A percentile compares a stretch with the other conserved stretches of the same genome.
Conservation (phyloP, 2,797 vertebrate genomes). For the Pygocentrus nattereri region DNA sequence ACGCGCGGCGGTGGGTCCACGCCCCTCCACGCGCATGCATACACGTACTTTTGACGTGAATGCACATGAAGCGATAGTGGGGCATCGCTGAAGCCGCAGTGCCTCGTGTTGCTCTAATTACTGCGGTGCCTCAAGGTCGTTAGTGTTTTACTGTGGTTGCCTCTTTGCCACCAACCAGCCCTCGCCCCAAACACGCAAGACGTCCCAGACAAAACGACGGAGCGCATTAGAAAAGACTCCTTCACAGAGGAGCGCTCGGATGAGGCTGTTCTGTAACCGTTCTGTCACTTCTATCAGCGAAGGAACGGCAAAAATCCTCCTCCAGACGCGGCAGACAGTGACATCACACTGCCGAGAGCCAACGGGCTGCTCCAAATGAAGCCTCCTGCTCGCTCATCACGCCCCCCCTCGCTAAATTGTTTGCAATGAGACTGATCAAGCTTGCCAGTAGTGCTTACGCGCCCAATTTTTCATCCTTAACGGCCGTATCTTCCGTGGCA, state of each 20-base stretch:
- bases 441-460: slow-evolving; percentile 69
- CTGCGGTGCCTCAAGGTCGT: slow-evolving; percentile 56
- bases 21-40: not conserved
- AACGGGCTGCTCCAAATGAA: slow-evolving; percentile 73
- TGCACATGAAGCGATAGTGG: slow-evolving; percentile 43
- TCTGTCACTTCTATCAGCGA: slow-evolving; percentile 74
- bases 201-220: slow-evolving; percentile 58
- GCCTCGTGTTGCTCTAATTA: slow-evolving; percentile 55
- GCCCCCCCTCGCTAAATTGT: slow-evolving; percentile 72
- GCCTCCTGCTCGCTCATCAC: slow-evolving; percentile 75
- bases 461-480: slow-evolving; percentile 68
- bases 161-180: slow-evolving; percentile 30
- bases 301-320: slow-evolving; percentile 63
- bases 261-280: slow-evolving; percentile 18
- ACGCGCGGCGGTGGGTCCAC: not conserved
- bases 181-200: slow-evolving; percentile 3
- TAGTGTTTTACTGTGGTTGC: slow-evolving; percentile 36
- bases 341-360: slow-evolving; percentile 64
- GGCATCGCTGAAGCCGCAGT: slow-evolving; percentile 41
- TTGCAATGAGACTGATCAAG: slow-evolving; percentile 76
- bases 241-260: slow-evolving; percentile 65
- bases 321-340: slow-evolving; percentile 65
- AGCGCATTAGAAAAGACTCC: slow-evolving; percentile 69
- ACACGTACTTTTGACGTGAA: slow-evolving; percentile 39
- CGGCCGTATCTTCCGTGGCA: slow-evolving; percentile 69